phyloP scores from a whole-genome alignment of 2,113 vertebrate species.

The Archilochus colubris region DNA sequence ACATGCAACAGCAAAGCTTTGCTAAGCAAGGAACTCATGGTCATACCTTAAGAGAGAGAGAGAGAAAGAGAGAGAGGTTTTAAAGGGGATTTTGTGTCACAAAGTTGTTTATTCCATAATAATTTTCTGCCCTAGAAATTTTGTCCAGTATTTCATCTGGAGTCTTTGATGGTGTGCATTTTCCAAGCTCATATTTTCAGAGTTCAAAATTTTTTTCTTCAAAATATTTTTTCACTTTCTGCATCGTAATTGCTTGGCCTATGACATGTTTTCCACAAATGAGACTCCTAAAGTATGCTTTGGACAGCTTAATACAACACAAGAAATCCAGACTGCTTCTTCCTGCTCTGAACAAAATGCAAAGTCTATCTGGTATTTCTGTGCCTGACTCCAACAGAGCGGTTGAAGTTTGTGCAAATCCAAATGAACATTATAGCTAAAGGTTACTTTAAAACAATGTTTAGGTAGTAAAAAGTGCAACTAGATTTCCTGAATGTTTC shows the following conservation, averaged over 20 bases:
- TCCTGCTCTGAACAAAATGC: not conserved
- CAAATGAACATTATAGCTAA: not conserved
- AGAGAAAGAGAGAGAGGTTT: not conserved
- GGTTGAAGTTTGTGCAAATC: not conserved
- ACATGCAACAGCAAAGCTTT: not conserved
- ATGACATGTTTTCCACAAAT: constrained; percentile 37
- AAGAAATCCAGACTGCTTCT: constrained; percentile 21
- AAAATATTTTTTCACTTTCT: constrained; percentile 8
- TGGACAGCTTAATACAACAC: not conserved
- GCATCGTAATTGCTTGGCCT: not conserved
- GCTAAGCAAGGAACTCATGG: not conserved
- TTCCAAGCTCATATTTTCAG: not conserved
- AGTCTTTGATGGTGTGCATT: not conserved
- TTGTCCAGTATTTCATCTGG: too few species aligned
- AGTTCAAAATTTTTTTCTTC: not conserved
- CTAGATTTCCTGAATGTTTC: not conserved
- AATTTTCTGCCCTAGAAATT: not conserved
- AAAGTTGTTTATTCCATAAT: not conserved
- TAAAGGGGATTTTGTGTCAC: not conserved
- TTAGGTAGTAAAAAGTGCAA: not conserved
- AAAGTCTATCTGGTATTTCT: not conserved
- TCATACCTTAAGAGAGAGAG: not conserved
- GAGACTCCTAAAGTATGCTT: constrained; percentile 21
- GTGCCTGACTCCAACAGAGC: not conserved
- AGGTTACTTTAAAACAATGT: not conserved